Evolutionary conservation across 1,140 invertebrate genomes (phyloP), one percentile per base, ranked within the genome.

Genomic region (Drosophila pseudoobscura): DNA sequence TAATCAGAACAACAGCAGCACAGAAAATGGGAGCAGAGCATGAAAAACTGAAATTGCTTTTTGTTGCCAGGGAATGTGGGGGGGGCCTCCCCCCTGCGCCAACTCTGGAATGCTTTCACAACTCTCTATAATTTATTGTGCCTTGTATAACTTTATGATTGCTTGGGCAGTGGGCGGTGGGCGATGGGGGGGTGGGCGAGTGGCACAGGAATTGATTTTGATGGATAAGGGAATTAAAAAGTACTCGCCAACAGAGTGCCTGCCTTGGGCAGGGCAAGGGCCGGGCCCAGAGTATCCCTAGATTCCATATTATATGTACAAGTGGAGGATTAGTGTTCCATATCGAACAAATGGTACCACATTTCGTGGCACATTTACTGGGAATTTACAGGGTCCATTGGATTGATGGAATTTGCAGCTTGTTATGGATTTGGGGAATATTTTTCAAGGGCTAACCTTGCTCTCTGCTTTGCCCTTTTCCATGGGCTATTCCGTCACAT

Each of bases 31-130:
- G 44, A 78, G 55, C 58, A 69, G 35, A 39, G 49, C 74, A 82
- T 82, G 82, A 87, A 87, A 85, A 85, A 78, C 82, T 87, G 83
- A 88, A 87, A 87, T 87, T 87, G 82, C 82, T 87, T 87, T 76
- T 69, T 61, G 47, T 74, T 41, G 20, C 55, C 44, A 20, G 41
- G 62, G 29, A 50, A 45, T 46, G 45, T 44, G 29, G 20, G 17
- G 17, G 17, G 0, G 17, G 17, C 0, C 17, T 17, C 17, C 17
- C 17, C 17, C 0, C 17, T 1, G 17, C 0, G 17, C 17, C 17
- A 17, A 17, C 17, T 15, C 9, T 15, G 44, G 44, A 44, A 43
- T 70, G 69, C 78, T 71, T 78, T 87, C 78, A 88, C 58, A 85
- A 80, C 85, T 87, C 85, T 82, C 61, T 88, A 75, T 87, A 88